Conservation (phyloP, 2,888 invertebrate species). For the Argyresthia goedartella region DNA sequence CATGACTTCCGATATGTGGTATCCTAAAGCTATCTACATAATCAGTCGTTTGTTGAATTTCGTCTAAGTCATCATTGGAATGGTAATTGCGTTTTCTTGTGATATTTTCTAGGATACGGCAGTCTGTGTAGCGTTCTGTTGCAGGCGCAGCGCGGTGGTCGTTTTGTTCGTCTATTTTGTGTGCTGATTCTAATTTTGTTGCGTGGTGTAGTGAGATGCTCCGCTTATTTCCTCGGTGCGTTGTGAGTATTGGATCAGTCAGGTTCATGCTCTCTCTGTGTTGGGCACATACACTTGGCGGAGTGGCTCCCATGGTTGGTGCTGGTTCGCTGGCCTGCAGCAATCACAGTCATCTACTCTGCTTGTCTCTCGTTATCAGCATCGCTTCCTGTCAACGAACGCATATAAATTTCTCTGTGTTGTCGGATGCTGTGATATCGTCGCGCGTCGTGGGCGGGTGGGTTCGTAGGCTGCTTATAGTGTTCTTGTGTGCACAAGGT, state of each 20-base stretch:
- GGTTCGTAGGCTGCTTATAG: constrained; percentile 55
- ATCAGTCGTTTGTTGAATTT: constrained; percentile 47
- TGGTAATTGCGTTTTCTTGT: constrained; percentile 32
- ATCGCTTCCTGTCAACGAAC: constrained; percentile 53
- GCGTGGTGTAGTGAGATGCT: not conserved
- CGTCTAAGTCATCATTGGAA: constrained; percentile 50
- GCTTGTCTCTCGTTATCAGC: constrained; percentile 32
- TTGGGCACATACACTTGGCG: not conserved
- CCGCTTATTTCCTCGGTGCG: not conserved
- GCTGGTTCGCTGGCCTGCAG: constrained; percentile 1
- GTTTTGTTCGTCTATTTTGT: constrained; percentile 8
- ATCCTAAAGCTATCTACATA: constrained; percentile 49
- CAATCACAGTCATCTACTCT: not conserved
- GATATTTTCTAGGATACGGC: constrained; percentile 24
- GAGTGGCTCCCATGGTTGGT: not conserved
- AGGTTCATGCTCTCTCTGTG: not conserved
- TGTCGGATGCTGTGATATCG: constrained; percentile 57
- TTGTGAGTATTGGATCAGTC: not conserved
- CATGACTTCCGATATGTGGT: constrained; percentile 30
- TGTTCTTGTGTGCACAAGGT: constrained; percentile 61
- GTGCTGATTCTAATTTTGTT: not conserved
- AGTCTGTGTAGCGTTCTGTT: constrained; percentile 16
- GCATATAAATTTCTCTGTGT: constrained; percentile 57
- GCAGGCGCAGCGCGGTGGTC: constrained; percentile 11
- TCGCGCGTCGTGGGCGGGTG: constrained; percentile 47